A percentile compares a stretch with the other conserved stretches of the same genome.
These are phyloP conservation scores for Misgurnus anguillicaudatus DNA, from an alignment of 2,113 vertebrate species.

Conservation along the genomic window DNA sequence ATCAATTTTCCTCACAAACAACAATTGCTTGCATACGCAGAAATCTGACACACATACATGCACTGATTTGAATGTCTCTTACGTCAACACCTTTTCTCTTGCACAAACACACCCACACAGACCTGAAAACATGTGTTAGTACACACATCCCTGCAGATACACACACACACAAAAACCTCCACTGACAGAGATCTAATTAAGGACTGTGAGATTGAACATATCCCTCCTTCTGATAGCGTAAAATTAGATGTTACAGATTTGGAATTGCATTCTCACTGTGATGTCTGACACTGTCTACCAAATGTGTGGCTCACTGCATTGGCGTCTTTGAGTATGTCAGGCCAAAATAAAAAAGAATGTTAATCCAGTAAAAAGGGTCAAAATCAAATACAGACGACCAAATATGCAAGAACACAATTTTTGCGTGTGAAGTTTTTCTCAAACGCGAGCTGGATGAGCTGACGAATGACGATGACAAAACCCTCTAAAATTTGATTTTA, in stretches of 20 bases:
- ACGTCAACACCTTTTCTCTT: background rate
- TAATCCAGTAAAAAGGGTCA: slow-evolving; percentile 20
- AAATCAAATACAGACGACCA: slow-evolving; percentile 41
- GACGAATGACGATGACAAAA: no score
- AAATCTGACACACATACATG: background rate
- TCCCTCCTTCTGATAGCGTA: slow-evolving; percentile 60
- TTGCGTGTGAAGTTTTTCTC: no score
- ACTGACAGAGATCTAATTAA: slow-evolving; percentile 66
- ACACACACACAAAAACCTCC: slow-evolving; percentile 49
- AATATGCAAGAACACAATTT: slow-evolving; percentile 28
- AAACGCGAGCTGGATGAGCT: no score
- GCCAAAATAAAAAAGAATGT: background rate
- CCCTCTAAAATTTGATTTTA: no score
- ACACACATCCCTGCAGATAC: background rate
- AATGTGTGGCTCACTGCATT: background rate
- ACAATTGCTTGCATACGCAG: background rate
- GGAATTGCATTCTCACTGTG: slow-evolving; percentile 57
- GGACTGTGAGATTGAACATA: slow-evolving; percentile 59
- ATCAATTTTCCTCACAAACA: background rate
- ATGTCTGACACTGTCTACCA: slow-evolving; percentile 49
- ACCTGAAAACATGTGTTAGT: background rate
- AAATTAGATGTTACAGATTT: slow-evolving; percentile 60
- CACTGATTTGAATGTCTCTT: background rate
- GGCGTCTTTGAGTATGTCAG: background rate
- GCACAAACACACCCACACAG: slow-evolving; percentile 21